Base-by-base conservation (phyloP, 2,888 invertebrate species). In the Archips xylosteana region DNA sequence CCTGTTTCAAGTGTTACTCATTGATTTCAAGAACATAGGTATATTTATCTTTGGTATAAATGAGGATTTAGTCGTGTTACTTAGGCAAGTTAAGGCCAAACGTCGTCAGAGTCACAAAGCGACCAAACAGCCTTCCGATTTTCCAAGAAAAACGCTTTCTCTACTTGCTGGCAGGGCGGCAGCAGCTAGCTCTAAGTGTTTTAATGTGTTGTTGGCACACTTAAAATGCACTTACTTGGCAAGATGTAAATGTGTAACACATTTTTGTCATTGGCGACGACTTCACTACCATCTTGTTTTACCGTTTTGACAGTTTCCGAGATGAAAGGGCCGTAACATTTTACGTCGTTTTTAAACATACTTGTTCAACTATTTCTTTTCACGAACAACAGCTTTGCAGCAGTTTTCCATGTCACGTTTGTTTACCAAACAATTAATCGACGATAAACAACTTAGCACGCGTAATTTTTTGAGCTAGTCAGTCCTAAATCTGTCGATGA, bases 81-180 rank as follows among this genome's bases (percentile, higher is more conserved):
- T 23, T 71, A 64, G 51, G 36, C 45, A 32, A 13, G 42, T 60
- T 74, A 60, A 70, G 65, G 60, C 45, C 13, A 61, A 59, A 47
- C 47, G 69, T 65, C 60, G 64, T 60, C 63, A 68, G 59, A 63
- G 63, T 74, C 72, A 74, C 70, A 70, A 69, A 74, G 70, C 66
- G 39, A 23, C 42, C 32, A 36, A 69, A 64, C 63, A 59, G 70
- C 74, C 74, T 74, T 74, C 69, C 70, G 60, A 51, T 70, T 85
- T 90, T 90, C 89, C 85, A 82, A 86, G 92, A 92, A 92, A 86
- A 85, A 83, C 82, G 91, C 92, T 92, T 92, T 92, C 92, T 89
- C 91, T 82, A 77, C 82, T 84, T 81, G 85, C 81, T 87, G 84
- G 85, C 83, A 77, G 79, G 79, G 79, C 69, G 85, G 81, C 87